phyloP scores from a whole-genome alignment of 2,113 vertebrate species.

The Leptodactylus fuscus region DNA sequence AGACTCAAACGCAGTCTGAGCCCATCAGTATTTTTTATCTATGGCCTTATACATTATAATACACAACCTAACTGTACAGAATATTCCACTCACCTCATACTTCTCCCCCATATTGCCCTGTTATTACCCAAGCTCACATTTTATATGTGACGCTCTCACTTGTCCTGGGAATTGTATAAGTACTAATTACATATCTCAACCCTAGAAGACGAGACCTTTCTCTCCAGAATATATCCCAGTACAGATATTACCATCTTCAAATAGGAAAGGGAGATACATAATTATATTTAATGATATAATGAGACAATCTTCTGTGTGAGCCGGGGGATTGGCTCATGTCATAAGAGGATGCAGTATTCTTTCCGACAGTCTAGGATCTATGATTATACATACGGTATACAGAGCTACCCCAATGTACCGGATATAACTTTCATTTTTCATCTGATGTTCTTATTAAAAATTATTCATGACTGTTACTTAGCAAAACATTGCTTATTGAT shows the following conservation, averaged over 20 bases:
- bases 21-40: too few species aligned
- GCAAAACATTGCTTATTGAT: too few species aligned
- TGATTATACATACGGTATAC: too few species aligned
- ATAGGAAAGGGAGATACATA: too few species aligned
- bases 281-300: constrained; percentile 35
- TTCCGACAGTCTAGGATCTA: too few species aligned
- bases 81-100: constrained; percentile 1
- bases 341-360: too few species aligned
- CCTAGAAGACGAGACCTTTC: not conserved
- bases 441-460: too few species aligned
- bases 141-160: not conserved
- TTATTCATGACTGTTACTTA: too few species aligned
- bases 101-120: not conserved
- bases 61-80: not conserved
- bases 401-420: too few species aligned
- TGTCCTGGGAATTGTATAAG: not conserved
- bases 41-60: too few species aligned
- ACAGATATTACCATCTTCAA: not conserved
- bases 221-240: not conserved
- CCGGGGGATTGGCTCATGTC: not conserved
- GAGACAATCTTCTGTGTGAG: not conserved
- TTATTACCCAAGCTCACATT: not conserved
- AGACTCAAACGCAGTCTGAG: too few species aligned
- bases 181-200: not conserved
- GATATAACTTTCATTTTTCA: too few species aligned